These are phyloP conservation scores for Drosophila neonasuta DNA, from an alignment of 2,888 invertebrate genomes.

Conservation along the genomic window DNA sequence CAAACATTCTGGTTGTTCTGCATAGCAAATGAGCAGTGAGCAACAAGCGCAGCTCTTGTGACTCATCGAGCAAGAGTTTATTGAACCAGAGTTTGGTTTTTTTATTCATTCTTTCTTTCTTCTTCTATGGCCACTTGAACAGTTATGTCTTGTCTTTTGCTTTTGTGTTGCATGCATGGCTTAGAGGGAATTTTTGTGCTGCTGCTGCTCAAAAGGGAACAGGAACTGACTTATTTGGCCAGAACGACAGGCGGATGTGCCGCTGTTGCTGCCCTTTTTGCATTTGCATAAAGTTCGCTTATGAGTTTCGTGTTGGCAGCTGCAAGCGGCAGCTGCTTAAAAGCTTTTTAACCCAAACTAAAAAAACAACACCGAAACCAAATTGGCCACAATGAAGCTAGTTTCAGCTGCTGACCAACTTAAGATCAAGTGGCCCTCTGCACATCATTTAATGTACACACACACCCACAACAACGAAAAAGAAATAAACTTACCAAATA, in stretches of 20 bases:
- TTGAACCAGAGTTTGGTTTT: slow-evolving; percentile 46
- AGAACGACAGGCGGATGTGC: slow-evolving; percentile 16
- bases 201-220: slow-evolving; percentile 5
- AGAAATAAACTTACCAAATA: slow-evolving; percentile 45
- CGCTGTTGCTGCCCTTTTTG: slow-evolving; percentile 16
- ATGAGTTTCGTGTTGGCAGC: slow-evolving; percentile 62
- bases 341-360: slow-evolving; percentile 58
- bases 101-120: not conserved
- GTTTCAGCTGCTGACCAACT: slow-evolving; percentile 19
- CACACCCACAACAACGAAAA: not conserved
- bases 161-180: slow-evolving; percentile 24
- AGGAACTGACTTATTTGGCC: slow-evolving; percentile 64
- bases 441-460: slow-evolving; percentile 37
- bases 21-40: slow-evolving; percentile 67
- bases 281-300: slow-evolving; percentile 75
- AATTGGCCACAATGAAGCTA: slow-evolving; percentile 47
- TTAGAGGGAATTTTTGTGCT: not conserved
- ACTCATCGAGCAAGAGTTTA: slow-evolving; percentile 66
- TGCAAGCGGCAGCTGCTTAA: slow-evolving; percentile 64
- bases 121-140: slow-evolving; percentile 23
- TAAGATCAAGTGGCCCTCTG: slow-evolving; percentile 27
- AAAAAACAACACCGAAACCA: slow-evolving; percentile 21
- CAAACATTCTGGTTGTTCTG: slow-evolving; percentile 51
- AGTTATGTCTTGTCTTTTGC: slow-evolving; percentile 17
- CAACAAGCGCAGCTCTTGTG: slow-evolving; percentile 37